Evolutionary conservation across 30 jellyfish, hydroid and myxozoan species (phyloP), one percentile per base, ranked within the genome.

Genomic region (Hydra vulgaris): DNA sequence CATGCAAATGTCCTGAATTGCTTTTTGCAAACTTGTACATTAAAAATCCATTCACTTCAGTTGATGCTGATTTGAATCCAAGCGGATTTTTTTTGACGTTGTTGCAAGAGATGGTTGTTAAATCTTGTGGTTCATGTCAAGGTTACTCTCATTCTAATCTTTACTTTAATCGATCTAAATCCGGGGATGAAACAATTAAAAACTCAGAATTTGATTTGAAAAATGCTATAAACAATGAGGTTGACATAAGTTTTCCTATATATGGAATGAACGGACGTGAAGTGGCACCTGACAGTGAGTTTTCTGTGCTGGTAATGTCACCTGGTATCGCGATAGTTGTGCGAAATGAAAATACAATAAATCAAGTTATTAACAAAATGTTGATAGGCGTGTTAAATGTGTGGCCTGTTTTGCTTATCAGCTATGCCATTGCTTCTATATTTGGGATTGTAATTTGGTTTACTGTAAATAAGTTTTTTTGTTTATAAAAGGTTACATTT

Each of bases 101-200:
- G 25, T 24, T 80, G 21, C 71, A 68, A 24, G 85, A 80, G 67
- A 27, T 80, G 78, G 26, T 80, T 3, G 4, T 40, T 23, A 25
- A 27, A 69, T 53, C 85, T 66, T 80, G 87, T 22, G 84, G 87
- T 19, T 19, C 71, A 21, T 80, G 87, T 69, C 66, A 68, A 18
- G 19, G 23, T 16, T 80, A 80, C 26, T 12, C 26, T 23, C 15
- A 66, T 19, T 66, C 87, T 25, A 7, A 61, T 3, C 23, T 80
- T 1, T 82, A 80, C 61, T 69, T 80, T 70, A 66, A 26, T 69
- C 67, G 22, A 26, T 40, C 82, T 21, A 66, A 40, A 21, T 66
- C 78, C 15, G 87, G 87, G 16, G 87, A 80, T n/a, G 26, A 54
- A 0, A 68, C 87, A 0, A 52, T 66, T 22, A 80, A 80, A 66